Conservation (phyloP, 2,888 invertebrate genomes). For the Melangyna quadrimaculata region DNA sequence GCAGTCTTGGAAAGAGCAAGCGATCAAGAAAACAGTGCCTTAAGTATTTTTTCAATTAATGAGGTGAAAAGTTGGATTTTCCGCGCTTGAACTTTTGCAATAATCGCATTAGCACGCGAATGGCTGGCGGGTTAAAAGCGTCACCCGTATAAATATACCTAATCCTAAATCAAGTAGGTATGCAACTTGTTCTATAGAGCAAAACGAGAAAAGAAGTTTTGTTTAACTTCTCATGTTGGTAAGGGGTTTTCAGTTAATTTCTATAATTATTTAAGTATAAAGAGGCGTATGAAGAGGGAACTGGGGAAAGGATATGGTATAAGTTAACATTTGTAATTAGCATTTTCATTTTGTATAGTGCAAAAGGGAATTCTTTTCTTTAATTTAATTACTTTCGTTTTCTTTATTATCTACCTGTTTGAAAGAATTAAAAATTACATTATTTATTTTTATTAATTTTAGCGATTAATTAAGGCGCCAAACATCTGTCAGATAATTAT, state of each 20-base stretch:
- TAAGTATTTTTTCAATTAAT: slow-evolving; percentile 49
- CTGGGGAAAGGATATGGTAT: neutral
- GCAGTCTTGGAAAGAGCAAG: neutral
- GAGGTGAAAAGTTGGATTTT: slow-evolving; percentile 52
- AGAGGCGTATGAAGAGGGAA: neutral
- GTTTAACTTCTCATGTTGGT: neutral
- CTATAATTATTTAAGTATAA: neutral
- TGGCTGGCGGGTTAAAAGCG: neutral
- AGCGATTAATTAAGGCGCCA: too few species aligned
- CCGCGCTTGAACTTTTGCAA: slow-evolving; percentile 41
- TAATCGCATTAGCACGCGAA: slow-evolving; percentile 37
- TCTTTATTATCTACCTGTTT: too few species aligned
- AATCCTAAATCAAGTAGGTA: neutral
- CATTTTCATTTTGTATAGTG: neutral
- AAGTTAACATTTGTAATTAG: neutral
- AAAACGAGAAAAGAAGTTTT: neutral
- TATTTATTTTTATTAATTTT: too few species aligned
- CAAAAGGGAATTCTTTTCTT: too few species aligned
- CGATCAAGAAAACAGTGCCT: slow-evolving; percentile 19
- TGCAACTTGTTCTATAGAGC: neutral
- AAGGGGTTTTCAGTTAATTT: neutral
- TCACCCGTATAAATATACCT: too few species aligned
- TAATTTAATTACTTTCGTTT: neutral
- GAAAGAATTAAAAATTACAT: too few species aligned
- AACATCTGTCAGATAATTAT: too few species aligned